These are phyloP conservation scores for Silurus meridionalis DNA, from an alignment of 2,113 vertebrate species.

Conservation along the genomic window DNA sequence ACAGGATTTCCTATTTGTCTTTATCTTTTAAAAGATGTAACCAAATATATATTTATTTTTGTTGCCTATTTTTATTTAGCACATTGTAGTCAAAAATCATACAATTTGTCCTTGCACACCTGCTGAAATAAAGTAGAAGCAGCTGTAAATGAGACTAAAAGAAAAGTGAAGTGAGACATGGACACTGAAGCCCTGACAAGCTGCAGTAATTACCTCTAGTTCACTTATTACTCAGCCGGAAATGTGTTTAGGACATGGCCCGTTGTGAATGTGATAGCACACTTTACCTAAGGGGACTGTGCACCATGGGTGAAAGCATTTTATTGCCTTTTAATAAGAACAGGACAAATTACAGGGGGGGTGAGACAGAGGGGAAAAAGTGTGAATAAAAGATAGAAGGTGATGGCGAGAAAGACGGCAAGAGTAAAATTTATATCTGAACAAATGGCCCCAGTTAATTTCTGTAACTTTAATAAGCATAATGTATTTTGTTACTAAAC, in stretches of 20 bases:
- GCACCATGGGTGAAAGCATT: constrained; percentile 6
- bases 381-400: background rate
- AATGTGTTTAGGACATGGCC: constrained; percentile 33
- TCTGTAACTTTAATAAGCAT: background rate
- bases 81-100: background rate
- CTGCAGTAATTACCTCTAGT: constrained; percentile 52
- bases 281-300: constrained; percentile 8
- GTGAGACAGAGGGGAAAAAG: background rate
- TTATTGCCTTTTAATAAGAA: constrained; percentile 31
- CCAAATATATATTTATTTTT: background rate
- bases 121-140: background rate
- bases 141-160: background rate
- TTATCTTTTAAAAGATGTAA: background rate
- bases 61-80: background rate
- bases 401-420: background rate
- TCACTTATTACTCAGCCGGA: constrained; percentile 30
- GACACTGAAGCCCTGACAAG: constrained; percentile 27
- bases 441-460: background rate
- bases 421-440: background rate
- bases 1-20: background rate
- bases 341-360: background rate
- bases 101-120: background rate
- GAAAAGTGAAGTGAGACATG: constrained; percentile 19
- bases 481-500: background rate
- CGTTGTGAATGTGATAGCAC: constrained; percentile 30